Base-by-base conservation (phyloP, 2,888 invertebrate species). In the Pammene aurita region DNA sequence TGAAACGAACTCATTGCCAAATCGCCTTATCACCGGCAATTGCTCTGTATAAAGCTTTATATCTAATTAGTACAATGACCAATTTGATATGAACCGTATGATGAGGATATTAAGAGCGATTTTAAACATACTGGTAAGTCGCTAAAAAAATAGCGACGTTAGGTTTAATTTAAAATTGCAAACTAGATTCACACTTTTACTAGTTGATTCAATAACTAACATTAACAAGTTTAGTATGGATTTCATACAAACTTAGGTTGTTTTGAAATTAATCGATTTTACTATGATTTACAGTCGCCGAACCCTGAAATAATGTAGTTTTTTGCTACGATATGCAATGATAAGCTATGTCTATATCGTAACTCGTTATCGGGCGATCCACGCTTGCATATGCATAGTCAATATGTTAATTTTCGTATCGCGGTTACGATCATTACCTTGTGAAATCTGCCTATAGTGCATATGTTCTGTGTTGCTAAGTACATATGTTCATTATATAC, bases 361-460 rank as follows among this genome's bases (percentile, higher is more conserved):
- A 52, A 61, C 38, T 18, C n/a, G 52, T 50, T 62, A 62, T 52
- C 62, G 62, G 38, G 4, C 50, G 50, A 26, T n/a, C 38, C 44
- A 44, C 16, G 44, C 44, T 44, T 58, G 58, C 58, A 57, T 57
- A 55, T 62, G 55, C 67, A 62, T 67, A 62, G 48, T 38, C 54
- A 26, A 54, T 60, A 58, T 41, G 58, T n/a, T 57, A 38, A 66
- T 66, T 58, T 46, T 35, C 35, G 52, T 60, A 52, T 66, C 48
- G 26, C 44, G 11, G 44, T 50, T 58, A 50, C 41, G 50, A 26
- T 64, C 26, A 26, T 7, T 42, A 26, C 26, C 26, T 58, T 58
- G 58, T 34, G 58, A 44, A 44, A 58, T 16, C 18, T 42, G 5
- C 16, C n/a, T 38, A 38, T 14, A 14, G 38, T 11, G 7, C 26